Conservation (phyloP, 2,113 vertebrate genomes). For the Alaudala cheleensis region DNA sequence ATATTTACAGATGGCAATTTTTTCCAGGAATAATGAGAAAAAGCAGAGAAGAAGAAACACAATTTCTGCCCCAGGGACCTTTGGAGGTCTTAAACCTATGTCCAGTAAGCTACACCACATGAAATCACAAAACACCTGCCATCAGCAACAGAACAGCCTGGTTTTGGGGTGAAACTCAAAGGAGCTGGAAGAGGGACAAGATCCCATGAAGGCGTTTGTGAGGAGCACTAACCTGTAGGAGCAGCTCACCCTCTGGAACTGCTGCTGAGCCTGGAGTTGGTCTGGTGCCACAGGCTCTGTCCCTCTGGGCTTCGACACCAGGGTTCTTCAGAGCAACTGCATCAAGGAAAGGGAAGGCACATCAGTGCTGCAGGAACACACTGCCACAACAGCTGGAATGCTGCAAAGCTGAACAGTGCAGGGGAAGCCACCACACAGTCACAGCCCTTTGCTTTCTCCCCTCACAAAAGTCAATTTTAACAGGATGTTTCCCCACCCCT, state of each 20-base stretch:
- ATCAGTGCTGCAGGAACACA: constrained; percentile 48
- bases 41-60: background rate
- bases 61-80: background rate
- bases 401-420: background rate
- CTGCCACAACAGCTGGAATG: background rate
- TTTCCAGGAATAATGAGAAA: background rate
- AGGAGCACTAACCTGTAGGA: constrained; percentile 75
- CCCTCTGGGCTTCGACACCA: background rate
- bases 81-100: background rate
- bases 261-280: background rate
- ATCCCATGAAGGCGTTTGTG: background rate
- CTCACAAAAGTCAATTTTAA: background rate
- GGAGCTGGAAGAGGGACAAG: background rate
- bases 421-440: background rate
- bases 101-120: background rate
- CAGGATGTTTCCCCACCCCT: background rate
- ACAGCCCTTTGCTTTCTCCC: background rate
- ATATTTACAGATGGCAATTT: background rate
- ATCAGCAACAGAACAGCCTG: background rate
- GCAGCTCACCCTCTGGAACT: constrained; percentile 74
- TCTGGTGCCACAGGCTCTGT: background rate
- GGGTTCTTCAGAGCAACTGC: constrained; percentile 73
- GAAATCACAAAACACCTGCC: background rate
- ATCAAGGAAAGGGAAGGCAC: background rate
- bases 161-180: background rate